Conservation (phyloP, 2,113 vertebrate genomes). For the Cavia aperea region DNA sequence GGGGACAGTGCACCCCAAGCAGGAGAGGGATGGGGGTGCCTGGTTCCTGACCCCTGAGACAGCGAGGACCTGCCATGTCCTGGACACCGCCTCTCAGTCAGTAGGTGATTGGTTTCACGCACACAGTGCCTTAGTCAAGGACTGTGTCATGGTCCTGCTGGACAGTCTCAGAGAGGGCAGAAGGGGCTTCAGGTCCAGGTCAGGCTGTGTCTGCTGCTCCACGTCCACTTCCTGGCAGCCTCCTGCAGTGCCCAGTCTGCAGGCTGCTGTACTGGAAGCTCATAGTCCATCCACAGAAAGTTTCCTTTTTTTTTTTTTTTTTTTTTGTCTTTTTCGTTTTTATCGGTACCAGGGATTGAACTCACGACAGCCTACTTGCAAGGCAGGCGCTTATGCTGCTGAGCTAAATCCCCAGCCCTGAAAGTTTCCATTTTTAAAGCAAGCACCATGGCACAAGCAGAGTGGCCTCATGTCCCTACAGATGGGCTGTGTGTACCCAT, state of each 20-base stretch:
- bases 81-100: neutral
- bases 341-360: too few relatives aligned
- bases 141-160: neutral
- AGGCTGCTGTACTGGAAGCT: neutral
- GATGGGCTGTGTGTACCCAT: neutral
- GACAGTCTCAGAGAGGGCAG: too few relatives aligned
- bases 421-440: neutral
- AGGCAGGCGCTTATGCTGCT: too few relatives aligned
- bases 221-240: rapidly evolving
- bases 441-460: neutral
- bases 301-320: neutral
- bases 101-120: neutral
- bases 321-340: too few relatives aligned
- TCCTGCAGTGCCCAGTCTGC: too few relatives aligned
- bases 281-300: neutral
- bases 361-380: too few relatives aligned
- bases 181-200: neutral
- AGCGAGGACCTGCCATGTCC: neutral
- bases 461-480: neutral
- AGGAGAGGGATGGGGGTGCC: neutral
- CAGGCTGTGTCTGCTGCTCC: rapidly evolving
- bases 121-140: neutral
- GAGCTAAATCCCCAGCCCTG: too few relatives aligned
- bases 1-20: neutral
- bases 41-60: neutral